phyloP scores from a whole-genome alignment of 1,140 invertebrate species.

The Ceratina australensis region DNA sequence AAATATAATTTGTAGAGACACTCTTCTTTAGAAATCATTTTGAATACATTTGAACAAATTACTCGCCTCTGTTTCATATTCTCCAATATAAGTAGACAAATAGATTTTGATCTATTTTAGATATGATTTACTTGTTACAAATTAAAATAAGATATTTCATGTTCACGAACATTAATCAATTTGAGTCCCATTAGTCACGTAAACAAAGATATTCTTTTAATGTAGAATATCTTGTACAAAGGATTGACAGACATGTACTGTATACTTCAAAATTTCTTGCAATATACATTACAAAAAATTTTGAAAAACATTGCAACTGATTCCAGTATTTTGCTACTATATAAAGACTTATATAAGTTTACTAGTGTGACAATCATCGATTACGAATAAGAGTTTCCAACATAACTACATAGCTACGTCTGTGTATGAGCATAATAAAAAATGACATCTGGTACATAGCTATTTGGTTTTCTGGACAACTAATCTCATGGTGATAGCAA shows the following conservation, averaged over 20 bases:
- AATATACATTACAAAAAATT: constrained; percentile 23
- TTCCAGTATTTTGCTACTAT: constrained; percentile 16
- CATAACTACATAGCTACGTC: not conserved
- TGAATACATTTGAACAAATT: constrained; percentile 7
- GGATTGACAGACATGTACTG: constrained; percentile 1
- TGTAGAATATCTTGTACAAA: constrained; percentile 28
- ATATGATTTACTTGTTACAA: constrained; percentile 34
- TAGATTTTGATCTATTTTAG: constrained; percentile 47
- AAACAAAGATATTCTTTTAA: constrained; percentile 33
- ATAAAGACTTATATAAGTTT: not conserved
- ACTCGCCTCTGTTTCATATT: constrained; percentile 34
- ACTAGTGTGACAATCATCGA: not conserved
- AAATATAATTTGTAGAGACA: not conserved
- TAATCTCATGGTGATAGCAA: constrained; percentile 24
- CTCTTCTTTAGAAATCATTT: not conserved
- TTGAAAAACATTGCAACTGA: constrained; percentile 33
- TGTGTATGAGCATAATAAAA: constrained; percentile 5
- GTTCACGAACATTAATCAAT: constrained; percentile 34
- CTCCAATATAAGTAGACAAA: constrained; percentile 48
- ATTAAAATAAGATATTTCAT: constrained; percentile 30
- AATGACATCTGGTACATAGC: constrained; percentile 16
- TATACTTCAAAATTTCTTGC: constrained; percentile 8
- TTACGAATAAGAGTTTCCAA: not conserved
- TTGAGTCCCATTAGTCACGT: constrained; percentile 45
- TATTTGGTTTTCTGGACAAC: not conserved